phyloP scores from a whole-genome alignment of 2,113 vertebrate species.

The Marcusenius ussheri region DNA sequence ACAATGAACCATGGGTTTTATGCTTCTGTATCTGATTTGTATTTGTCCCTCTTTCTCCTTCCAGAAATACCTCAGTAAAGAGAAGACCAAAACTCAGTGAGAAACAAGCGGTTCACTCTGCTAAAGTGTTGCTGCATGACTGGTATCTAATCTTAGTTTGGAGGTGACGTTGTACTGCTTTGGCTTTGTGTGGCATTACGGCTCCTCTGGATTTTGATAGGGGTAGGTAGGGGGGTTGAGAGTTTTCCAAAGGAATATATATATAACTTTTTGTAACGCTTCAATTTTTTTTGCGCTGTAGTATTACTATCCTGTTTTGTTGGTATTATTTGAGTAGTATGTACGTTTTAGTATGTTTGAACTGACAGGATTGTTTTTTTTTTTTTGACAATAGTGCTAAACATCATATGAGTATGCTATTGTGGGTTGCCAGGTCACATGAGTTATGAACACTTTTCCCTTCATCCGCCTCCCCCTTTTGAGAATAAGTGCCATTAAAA shows the following conservation, averaged over 20 bases:
- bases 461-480: not conserved
- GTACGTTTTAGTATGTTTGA: slow-evolving; percentile 5
- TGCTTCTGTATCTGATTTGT: not conserved
- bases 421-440: not conserved
- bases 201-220: not conserved
- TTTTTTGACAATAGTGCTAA: slow-evolving; percentile 1
- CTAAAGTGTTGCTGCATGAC: not conserved
- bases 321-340: slow-evolving; percentile 1
- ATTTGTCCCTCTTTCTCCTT: not conserved
- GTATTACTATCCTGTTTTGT: not conserved
- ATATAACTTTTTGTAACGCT: not conserved
- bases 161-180: not conserved
- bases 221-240: not conserved
- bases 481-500: slow-evolving; percentile 7
- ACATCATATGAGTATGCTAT: not conserved
- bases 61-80: slow-evolving; percentile 63
- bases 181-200: not conserved
- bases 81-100: slow-evolving; percentile 41
- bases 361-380: not conserved
- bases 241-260: not conserved
- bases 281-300: not conserved
- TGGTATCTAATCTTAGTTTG: not conserved
- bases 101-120: slow-evolving; percentile 28
- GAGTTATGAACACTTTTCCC: not conserved
- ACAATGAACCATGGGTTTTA: not conserved